phyloP scores from a whole-genome alignment of 23 tunicate genomes.

The Halocynthia roretzi region DNA sequence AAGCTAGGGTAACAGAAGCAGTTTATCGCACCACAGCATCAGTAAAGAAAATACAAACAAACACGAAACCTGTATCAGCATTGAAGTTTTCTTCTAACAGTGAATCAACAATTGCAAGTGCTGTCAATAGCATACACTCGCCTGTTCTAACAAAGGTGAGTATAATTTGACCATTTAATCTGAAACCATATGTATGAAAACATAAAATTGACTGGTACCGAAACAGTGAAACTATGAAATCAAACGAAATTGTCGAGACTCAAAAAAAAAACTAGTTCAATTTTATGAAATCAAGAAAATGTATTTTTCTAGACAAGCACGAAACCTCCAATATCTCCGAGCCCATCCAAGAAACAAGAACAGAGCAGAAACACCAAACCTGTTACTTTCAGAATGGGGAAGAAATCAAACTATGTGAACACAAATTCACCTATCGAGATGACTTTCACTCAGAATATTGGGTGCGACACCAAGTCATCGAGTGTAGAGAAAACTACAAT shows the following conservation, averaged over 20 bases:
- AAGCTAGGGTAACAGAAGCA: not conserved
- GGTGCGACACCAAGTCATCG: not conserved
- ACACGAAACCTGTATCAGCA: not conserved
- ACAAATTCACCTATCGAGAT: not conserved
- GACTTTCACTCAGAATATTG: not conserved
- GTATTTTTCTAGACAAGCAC: not conserved
- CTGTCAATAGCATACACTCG: no score
- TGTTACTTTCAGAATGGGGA: not conserved
- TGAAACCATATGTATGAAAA: no score
- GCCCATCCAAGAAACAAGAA: not conserved
- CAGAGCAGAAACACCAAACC: not conserved
- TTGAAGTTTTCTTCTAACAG: no score
- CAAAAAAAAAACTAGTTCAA: no score
- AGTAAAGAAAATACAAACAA: not conserved
- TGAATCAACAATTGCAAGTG: no score
- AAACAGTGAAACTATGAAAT: no score
- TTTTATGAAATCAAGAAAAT: no score
- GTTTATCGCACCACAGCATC: not conserved
- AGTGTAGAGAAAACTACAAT: not conserved
- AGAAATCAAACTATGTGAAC: not conserved
- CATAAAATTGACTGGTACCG: no score
- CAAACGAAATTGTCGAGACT: no score
- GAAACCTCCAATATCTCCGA: conserved; percentile 3
- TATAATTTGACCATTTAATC: no score
- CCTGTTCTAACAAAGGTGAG: no score